Evolutionary conservation across 2,797 vertebrate species (phyloP), one percentile per base, ranked within the genome.

Genomic region (Eulemur rubriventer): DNA sequence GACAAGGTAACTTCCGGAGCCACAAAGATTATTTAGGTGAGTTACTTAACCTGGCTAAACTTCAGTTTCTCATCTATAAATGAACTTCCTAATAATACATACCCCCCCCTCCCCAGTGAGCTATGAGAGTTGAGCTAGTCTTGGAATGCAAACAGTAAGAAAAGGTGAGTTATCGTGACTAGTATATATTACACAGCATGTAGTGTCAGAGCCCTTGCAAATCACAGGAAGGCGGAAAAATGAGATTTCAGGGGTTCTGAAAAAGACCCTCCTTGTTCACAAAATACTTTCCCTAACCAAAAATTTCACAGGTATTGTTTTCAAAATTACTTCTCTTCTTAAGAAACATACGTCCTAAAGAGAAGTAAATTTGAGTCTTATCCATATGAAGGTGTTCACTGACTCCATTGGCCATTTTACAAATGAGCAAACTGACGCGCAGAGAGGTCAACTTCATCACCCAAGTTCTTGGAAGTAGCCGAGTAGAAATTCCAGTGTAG

Each of bases 31-130:
- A 92, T 38, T 38, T 0, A 33, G 43, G 22, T 3, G 24, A 65
- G 76, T 73, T 41, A 67, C 72, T 70, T 50, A 57, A 33, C 20
- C 33, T 59, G 76, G 41, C 10, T 26, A 18, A 95, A 80, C 76
- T 75, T 89, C 61, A 70, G 63, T 38, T 84, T 92, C 75, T 93
- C 69, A 46, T 69, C 43, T 7, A 10, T n/a, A 50, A 90, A 83
- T 43, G 52, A 76, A n/a, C 16, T 75, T 70, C 83, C 69, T 73
- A 78, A 76, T 72, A 89, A 81, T 1, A 43, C n/a, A 13, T 26
- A 38, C 20, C 24, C 7, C 1, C 24, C 83, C 41, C 33, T 72
- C 65, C 72, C 28, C 50, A 55, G 10, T 86, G 43, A 92, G 70
- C 20, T 2, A 4, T 26, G 50, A 89, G 69, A 33, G 38, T 17